phyloP scores from a whole-genome alignment of 2,113 vertebrate genomes.

The Sterna hirundo region DNA sequence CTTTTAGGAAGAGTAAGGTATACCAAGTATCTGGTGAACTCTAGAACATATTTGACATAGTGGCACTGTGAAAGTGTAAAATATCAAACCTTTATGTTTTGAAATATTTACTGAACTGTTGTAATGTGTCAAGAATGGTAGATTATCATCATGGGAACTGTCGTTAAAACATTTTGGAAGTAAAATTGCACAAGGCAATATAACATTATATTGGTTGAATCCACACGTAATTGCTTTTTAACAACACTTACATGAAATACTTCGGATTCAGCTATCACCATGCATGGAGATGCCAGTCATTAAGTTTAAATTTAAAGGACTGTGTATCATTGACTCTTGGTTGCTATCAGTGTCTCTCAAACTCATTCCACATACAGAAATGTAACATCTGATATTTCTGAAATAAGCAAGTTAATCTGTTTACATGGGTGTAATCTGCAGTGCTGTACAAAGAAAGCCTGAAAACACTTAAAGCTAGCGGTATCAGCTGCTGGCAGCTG shows the following conservation, averaged over 20 bases:
- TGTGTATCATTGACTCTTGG: not conserved
- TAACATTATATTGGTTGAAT: not conserved
- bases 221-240: not conserved
- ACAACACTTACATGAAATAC: not conserved
- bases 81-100: not conserved
- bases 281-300: not conserved
- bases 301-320: constrained; percentile 5
- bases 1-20: constrained; percentile 60
- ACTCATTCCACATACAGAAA: not conserved
- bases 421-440: constrained; percentile 29
- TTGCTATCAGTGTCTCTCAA: constrained; percentile 23
- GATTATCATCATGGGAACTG: not conserved
- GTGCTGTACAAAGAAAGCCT: constrained; percentile 16
- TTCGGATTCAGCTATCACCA: not conserved
- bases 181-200: not conserved
- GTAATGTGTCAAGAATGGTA: not conserved
- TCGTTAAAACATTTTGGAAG: not conserved
- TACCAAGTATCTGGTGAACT: constrained; percentile 58
- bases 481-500: constrained; percentile 25
- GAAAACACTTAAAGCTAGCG: not conserved
- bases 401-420: constrained; percentile 57
- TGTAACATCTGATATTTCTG: constrained; percentile 43
- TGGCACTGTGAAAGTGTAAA: not conserved
- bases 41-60: constrained; percentile 48
- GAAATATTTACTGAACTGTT: not conserved